A percentile compares a stretch with the other conserved stretches of the same genome.
Evolutionary conservation across 1,140 invertebrate species (phyloP).

Genomic region (Ridgeia piscesae): DNA sequence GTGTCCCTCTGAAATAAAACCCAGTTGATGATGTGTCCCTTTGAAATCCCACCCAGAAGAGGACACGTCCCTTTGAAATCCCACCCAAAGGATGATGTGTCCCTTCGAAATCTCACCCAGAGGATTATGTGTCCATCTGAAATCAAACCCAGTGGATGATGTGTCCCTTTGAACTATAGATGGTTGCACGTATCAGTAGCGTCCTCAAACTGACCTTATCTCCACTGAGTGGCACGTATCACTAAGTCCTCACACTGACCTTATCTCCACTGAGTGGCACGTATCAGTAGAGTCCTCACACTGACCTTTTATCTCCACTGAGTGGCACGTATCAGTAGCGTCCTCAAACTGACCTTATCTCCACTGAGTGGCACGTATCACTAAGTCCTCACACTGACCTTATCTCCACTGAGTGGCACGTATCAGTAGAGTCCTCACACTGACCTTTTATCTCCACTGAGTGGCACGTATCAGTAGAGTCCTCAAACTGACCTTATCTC

Average conservation of each 20-base stretch:
- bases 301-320: background rate
- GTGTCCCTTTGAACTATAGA: background rate
- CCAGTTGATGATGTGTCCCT: no score
- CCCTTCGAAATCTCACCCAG: background rate
- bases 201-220: background rate
- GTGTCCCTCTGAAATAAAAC: no score
- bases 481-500: no score
- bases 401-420: background rate
- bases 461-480: no score
- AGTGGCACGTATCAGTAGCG: background rate
- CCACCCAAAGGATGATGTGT: background rate
- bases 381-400: background rate
- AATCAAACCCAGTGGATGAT: background rate
- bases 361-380: no score
- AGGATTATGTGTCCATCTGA: background rate
- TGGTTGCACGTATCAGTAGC: no score
- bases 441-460: background rate
- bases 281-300: background rate
- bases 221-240: background rate
- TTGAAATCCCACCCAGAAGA: no score
- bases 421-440: background rate
- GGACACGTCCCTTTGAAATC: no score
- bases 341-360: no score
- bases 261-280: no score
- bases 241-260: no score